Base-by-base conservation (phyloP, 2,113 vertebrate genomes). In the Aptenodytes patagonicus region DNA sequence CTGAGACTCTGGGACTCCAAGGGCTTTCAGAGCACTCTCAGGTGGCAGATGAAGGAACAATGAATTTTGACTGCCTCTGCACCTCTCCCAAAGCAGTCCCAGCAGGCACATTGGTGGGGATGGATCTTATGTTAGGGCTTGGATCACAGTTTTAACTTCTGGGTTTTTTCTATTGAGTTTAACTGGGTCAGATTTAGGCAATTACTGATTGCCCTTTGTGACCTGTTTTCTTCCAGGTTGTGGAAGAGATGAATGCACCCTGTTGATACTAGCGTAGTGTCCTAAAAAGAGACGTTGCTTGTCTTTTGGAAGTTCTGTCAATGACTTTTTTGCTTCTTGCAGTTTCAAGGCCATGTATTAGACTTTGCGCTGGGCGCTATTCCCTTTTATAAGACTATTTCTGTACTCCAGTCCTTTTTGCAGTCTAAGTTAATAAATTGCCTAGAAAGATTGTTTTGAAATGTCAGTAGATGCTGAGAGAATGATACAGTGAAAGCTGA, bases 81-180 rank as follows among this genome's bases (percentile, higher is more conserved):
- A 46, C 2, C 22, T 89, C 51, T 92, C 15, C 32, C 25, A 52
- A 8, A 62, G 16, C 34, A 64, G 60, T 78, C 36, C 12, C 29
- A 52, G 47, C 18, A 64, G 49, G 16, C 2, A 1, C 1, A 0
- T 17, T 52, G 36, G 7, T 68, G 49, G 19, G 24, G 19, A 62
- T 52, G 29, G 36, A 62, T 10, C 9, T 83, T 58, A 22, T 47
- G 34, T 38, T 87, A 78, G 49, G 26, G 58, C 38, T 58, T 64
- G 44, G 29, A 73, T 68, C 60, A 36, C 28, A 57, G 19, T 29
- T 86, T 77, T 90, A 46, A 78, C 13, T 34, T 72, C 11, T 83
- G 6, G 0, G 3, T 66, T 66, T 61, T 93, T 72, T 22, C 40
- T 31, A 0, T 28, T 70, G 40, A 49, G 32, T 42, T 79, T 57